Conservation (phyloP, 2,888 invertebrate species). For the Brachypterus glaber region DNA sequence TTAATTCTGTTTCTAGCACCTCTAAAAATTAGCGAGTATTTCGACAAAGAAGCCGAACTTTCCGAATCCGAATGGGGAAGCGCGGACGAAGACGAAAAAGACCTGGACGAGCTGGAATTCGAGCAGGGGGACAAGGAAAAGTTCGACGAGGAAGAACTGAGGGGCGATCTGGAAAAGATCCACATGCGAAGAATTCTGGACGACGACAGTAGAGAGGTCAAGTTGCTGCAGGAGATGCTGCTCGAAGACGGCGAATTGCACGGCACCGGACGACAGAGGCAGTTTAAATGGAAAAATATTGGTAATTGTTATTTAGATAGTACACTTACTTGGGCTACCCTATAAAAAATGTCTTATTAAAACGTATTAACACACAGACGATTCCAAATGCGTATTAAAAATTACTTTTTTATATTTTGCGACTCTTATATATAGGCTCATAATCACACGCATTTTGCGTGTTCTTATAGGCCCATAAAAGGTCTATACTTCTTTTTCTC, state of each 20-base stretch:
- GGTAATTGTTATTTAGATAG: constrained; percentile 39
- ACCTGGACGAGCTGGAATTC: constrained; percentile 67
- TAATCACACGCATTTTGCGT: too few relatives aligned
- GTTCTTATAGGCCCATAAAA: too few relatives aligned
- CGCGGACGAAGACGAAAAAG: constrained; percentile 78
- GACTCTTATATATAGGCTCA: constrained; percentile 13
- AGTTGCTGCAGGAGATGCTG: constrained; percentile 73
- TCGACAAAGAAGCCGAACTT: constrained; percentile 85
- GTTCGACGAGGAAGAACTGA: constrained; percentile 68
- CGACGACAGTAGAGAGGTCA: constrained; percentile 78
- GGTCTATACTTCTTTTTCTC: too few relatives aligned
- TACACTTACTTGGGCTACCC: too few relatives aligned
- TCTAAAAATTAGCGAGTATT: constrained; percentile 58
- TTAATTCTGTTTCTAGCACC: too few relatives aligned
- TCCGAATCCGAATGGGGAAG: constrained; percentile 87
- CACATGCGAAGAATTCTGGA: constrained; percentile 82
- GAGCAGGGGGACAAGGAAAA: constrained; percentile 80
- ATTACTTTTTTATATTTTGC: neutral
- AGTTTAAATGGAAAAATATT: constrained; percentile 80
- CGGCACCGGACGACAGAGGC: constrained; percentile 62
- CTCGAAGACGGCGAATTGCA: constrained; percentile 85
- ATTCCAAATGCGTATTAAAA: too few relatives aligned
- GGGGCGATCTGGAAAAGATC: constrained; percentile 70
- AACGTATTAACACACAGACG: neutral
- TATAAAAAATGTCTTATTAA: too few relatives aligned